Percentiles rank a stretch among this genome's conserved stretches.
Evolutionary conservation across 2,888 invertebrate genomes (phyloP).

Genomic region (Drosophila dives): DNA sequence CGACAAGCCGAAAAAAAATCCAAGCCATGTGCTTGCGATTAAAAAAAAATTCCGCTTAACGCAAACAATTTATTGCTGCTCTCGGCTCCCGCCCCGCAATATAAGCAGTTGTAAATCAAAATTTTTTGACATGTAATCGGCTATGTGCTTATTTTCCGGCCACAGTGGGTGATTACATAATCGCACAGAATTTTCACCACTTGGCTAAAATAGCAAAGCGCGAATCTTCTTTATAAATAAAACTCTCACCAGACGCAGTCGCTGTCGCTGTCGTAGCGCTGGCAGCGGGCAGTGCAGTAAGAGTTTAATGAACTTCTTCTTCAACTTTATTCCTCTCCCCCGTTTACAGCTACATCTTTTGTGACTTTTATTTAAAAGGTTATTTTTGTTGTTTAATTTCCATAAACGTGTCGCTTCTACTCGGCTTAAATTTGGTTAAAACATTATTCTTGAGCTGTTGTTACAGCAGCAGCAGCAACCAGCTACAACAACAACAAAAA

Average conservation of each 20-base stretch:
- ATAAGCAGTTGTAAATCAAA: slow-evolving; percentile 14
- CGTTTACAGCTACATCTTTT: slow-evolving; percentile 16
- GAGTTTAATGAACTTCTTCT: slow-evolving; percentile 54
- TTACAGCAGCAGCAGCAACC: slow-evolving; percentile 50
- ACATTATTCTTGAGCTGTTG: slow-evolving; percentile 59
- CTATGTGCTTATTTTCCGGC: slow-evolving; percentile 55
- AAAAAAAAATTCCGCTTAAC: slow-evolving; percentile 47
- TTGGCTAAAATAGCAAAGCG: slow-evolving; percentile 62
- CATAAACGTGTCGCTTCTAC: slow-evolving; percentile 46
- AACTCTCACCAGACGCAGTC: slow-evolving; percentile 46
- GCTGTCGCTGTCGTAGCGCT: slow-evolving; percentile 10
- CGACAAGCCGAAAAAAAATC: slow-evolving; percentile 63
- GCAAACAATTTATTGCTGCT: slow-evolving; percentile 19
- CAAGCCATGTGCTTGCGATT: slow-evolving; percentile 74
- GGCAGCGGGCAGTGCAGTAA: slow-evolving; percentile 16
- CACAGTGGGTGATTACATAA: slow-evolving; percentile 55
- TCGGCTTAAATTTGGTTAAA: slow-evolving; percentile 44
- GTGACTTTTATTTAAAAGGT: slow-evolving; percentile 18
- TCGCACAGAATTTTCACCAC: slow-evolving; percentile 54
- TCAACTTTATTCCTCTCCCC: background rate
- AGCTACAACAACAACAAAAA: slow-evolving; percentile 9
- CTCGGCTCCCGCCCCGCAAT: background rate
- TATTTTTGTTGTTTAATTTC: slow-evolving; percentile 36
- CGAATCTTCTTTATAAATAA: slow-evolving; percentile 66
- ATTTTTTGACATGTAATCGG: slow-evolving; percentile 9